phyloP scores from a whole-genome alignment of 2,888 invertebrate species.

The Ornithoptera priamus region DNA sequence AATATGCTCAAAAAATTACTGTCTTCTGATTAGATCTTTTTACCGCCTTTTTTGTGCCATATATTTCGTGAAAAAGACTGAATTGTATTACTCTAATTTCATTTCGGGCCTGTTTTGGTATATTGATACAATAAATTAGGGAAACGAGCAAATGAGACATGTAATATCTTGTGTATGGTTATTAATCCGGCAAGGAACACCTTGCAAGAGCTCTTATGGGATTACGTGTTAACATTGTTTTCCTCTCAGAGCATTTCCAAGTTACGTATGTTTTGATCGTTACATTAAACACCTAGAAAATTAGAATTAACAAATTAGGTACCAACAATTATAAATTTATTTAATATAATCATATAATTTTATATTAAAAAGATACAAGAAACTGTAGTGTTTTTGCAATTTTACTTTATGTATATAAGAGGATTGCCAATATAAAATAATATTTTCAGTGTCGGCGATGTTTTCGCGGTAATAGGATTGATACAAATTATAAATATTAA shows the following conservation, averaged over 20 bases:
- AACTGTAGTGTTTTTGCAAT: no score
- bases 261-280: not conserved
- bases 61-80: slow-evolving; percentile 19
- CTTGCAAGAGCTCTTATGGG: slow-evolving; percentile 34
- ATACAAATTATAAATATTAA: no score
- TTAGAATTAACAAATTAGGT: not conserved
- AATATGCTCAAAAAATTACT: not conserved
- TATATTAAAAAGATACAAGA: no score
- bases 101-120: slow-evolving; percentile 46
- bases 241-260: slow-evolving; percentile 10
- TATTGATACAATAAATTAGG: slow-evolving; percentile 55
- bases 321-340: no score
- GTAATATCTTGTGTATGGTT: slow-evolving; percentile 40
- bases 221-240: slow-evolving; percentile 19
- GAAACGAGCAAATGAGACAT: slow-evolving; percentile 51
- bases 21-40: not conserved
- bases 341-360: no score
- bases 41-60: not conserved
- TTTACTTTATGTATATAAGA: no score
- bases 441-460: no score
- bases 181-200: slow-evolving; percentile 22
- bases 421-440: no score
- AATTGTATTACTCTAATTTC: slow-evolving; percentile 37
- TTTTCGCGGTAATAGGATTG: no score
- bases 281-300: not conserved